Evolutionary conservation across 2,888 invertebrate genomes (phyloP).

Genomic region (Venustoraphidia nigricollis): DNA sequence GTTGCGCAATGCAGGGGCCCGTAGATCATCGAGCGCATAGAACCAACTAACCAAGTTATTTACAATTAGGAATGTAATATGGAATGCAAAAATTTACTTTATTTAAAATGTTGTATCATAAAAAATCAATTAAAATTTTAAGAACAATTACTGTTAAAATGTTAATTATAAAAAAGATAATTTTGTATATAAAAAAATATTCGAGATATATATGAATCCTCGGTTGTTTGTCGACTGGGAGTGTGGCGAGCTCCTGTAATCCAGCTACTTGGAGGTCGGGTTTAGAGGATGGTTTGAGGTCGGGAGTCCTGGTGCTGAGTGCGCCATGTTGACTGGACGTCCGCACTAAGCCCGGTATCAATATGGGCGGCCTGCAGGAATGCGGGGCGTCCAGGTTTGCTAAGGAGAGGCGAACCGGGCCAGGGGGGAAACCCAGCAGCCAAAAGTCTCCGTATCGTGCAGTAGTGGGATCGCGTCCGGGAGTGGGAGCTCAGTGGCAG

Average conservation of each 20-base stretch:
- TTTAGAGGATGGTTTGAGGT: slow-evolving; percentile 32
- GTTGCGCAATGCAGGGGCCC: too few relatives aligned
- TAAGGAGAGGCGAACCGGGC: slow-evolving; percentile 32
- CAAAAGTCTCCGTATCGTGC: slow-evolving; percentile 90
- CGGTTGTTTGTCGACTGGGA: slow-evolving; percentile 23
- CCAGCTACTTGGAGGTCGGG: slow-evolving; percentile 35
- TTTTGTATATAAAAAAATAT: too few relatives aligned
- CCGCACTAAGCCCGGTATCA: slow-evolving; percentile 5
- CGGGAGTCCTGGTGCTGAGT: slow-evolving; percentile 29
- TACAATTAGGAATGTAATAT: too few relatives aligned
- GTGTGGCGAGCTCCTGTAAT: slow-evolving; percentile 41
- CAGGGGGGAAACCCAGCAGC: slow-evolving; percentile 82
- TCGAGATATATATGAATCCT: too few relatives aligned
- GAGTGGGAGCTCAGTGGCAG: slow-evolving; percentile 75
- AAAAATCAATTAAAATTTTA: too few relatives aligned
- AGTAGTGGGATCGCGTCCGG: slow-evolving; percentile 92
- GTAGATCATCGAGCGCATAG: too few relatives aligned
- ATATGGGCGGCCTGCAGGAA: slow-evolving; percentile 5
- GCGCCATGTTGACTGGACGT: slow-evolving; percentile 30
- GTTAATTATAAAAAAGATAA: too few relatives aligned
- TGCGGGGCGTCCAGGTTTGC: slow-evolving; percentile 32
- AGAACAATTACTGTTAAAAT: too few relatives aligned
- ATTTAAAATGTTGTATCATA: too few relatives aligned
- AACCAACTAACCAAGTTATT: too few relatives aligned
- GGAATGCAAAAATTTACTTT: too few relatives aligned